Percentiles rank a stretch among this genome's conserved stretches.
Evolutionary conservation across 2,888 invertebrate species (phyloP).

Genomic region (Pseudoips prasinana): DNA sequence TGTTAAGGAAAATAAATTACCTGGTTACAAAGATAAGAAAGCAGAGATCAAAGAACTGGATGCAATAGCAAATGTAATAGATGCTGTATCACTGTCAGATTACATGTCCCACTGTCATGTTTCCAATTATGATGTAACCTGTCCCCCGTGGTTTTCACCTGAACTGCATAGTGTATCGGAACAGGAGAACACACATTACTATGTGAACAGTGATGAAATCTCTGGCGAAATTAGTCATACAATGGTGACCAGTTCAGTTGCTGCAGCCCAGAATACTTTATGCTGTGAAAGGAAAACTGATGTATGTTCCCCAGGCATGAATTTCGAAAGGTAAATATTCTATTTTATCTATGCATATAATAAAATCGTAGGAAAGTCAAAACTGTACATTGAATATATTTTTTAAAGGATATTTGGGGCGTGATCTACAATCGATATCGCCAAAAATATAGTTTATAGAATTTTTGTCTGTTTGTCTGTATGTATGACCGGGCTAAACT

Average conservation of each 20-base stretch:
- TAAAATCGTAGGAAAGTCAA: too few species aligned
- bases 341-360: too few species aligned
- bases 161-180: constrained; percentile 64
- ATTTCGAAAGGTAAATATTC: constrained; percentile 52
- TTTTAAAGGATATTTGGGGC: too few species aligned
- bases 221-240: constrained; percentile 49
- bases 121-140: constrained; percentile 37
- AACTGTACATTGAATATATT: too few species aligned
- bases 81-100: constrained; percentile 68
- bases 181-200: constrained; percentile 50
- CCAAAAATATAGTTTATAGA: too few species aligned
- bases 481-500: too few species aligned
- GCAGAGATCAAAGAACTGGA: constrained; percentile 33
- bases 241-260: constrained; percentile 42
- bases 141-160: constrained; percentile 53
- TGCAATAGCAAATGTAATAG: constrained; percentile 50
- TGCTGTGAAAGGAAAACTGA: constrained; percentile 34
- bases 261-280: constrained; percentile 38
- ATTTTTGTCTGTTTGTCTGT: too few species aligned
- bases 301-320: constrained; percentile 49
- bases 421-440: too few species aligned
- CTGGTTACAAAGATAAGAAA: constrained; percentile 14
- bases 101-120: constrained; percentile 33
- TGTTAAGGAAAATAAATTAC: constrained; percentile 11
- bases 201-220: constrained; percentile 41